Conservation (phyloP, 1,140 invertebrate genomes). For the Nasonia giraulti region DNA sequence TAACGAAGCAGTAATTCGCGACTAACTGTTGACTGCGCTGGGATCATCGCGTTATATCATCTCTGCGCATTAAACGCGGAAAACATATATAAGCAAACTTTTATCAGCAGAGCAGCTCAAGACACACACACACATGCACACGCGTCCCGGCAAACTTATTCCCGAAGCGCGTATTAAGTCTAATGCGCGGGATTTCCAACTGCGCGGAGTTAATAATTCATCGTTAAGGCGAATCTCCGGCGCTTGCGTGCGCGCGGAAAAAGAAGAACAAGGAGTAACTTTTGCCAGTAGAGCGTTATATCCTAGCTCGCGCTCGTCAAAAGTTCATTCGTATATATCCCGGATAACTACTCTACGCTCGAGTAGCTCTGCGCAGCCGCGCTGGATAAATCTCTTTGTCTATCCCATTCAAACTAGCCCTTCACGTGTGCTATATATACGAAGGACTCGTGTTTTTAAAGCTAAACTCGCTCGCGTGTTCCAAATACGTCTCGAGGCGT, state of each 20-base stretch:
- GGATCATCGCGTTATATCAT: background rate
- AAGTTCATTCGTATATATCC: slow-evolving; percentile 29
- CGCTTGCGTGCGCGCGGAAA: background rate
- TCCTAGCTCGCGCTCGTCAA: slow-evolving; percentile 6
- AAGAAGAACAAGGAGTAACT: background rate
- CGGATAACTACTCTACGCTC: background rate
- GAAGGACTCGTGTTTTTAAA: no score
- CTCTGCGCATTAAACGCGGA: background rate
- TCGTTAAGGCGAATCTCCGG: slow-evolving; percentile 29
- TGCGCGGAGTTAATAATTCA: slow-evolving; percentile 43
- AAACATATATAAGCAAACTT: slow-evolving; percentile 16
- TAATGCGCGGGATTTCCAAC: slow-evolving; percentile 37
- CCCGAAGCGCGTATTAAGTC: slow-evolving; percentile 45
- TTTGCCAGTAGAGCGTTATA: background rate
- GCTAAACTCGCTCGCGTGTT: no score
- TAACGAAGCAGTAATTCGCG: background rate
- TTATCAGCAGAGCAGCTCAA: slow-evolving; percentile 36
- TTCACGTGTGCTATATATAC: background rate
- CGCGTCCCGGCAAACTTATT: slow-evolving; percentile 30
- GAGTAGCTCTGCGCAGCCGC: no score
- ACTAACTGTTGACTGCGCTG: background rate
- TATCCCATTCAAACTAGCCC: background rate
- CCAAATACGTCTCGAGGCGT: background rate
- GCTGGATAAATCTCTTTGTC: background rate
- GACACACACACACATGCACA: background rate